These are phyloP conservation scores for Rhagophthalmus giganteus DNA, from an alignment of 2,888 invertebrate genomes.

Conservation along the genomic window DNA sequence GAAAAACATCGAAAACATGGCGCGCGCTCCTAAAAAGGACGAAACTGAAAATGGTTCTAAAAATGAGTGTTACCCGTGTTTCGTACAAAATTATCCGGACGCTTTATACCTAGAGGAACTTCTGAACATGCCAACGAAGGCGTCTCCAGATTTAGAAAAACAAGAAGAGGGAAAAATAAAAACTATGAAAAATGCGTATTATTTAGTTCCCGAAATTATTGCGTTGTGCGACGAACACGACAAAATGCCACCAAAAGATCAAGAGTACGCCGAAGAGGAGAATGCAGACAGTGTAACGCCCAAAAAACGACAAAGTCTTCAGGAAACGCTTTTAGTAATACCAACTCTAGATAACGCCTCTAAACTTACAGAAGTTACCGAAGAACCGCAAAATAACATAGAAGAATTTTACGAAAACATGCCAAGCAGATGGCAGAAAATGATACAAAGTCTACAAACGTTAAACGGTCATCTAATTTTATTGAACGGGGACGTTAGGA, in stretches of 20 bases:
- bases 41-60: no score
- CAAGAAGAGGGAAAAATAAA: conserved; percentile 25
- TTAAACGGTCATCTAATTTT: conserved; percentile 36
- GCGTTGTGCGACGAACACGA: conserved; percentile 40
- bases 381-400: neutral
- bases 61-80: no score
- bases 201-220: conserved; percentile 42
- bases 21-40: no score
- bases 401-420: conserved; percentile 17
- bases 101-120: conserved; percentile 14
- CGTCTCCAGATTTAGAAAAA: conserved; percentile 5
- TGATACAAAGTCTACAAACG: conserved; percentile 38
- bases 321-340: no score
- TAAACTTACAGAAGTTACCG: no score
- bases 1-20: neutral
- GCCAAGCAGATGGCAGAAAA: conserved; percentile 38
- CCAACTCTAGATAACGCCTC: no score
- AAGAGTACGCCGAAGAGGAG: conserved; percentile 1
- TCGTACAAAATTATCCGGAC: conserved; percentile 7
- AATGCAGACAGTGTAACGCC: no score
- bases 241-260: conserved; percentile 2
- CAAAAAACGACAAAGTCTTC: neutral
- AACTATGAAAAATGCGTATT: conserved; percentile 44
- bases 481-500: conserved; percentile 41
- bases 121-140: conserved; percentile 1